Evolutionary conservation across 2,797 vertebrate genomes (phyloP), one percentile per base, ranked within the genome.

Genomic region (Hydrocynus forskahlii): DNA sequence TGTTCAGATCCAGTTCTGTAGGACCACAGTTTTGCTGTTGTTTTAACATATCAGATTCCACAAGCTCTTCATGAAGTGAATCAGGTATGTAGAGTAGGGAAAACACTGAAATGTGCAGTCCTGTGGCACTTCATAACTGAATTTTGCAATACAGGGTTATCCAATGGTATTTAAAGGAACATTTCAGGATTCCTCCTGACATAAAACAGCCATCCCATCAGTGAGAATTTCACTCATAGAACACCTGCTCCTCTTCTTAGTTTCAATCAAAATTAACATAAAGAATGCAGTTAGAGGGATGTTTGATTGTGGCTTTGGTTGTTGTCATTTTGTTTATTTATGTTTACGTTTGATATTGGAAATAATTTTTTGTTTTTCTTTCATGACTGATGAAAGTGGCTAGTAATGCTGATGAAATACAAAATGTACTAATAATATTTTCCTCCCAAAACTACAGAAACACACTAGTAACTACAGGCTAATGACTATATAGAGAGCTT

Each of bases 61-160:
- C 63, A 38, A 19, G 17, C 40, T 25, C 35, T 50, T 62, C 23
- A 71, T 60, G 38, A 40, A 45, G 48, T 48, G 29, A 70, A 69
- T 70, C 17, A 35, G 23, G 40, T 70, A 12, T 50, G 23, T 13
- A 60, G 21, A 60, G 55, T n/a, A 10, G 64, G 9, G 19, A 43
- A 43, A 67, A 67, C 35, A 10, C 8, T 38, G 16, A 17, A 43
- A n/a, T 38, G 17, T 38, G 1, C 16, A 66, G 21, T 29, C 17
- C 70, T 73, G 68, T 73, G 78, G 54, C n/a, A 40, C 52, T 68
- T 19, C 16, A 43, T 59, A 45, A 66, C 54, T 64, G 48, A 64
- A 64, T 71, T 43, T 14, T 38, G 29, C 16, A 66, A 29, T 8
- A n/a, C 45, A 52, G 9, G 13, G 13, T 14, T 25, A 50, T 19